Base-by-base conservation (phyloP, 2,888 invertebrate species). In the Girardia tigrina region DNA sequence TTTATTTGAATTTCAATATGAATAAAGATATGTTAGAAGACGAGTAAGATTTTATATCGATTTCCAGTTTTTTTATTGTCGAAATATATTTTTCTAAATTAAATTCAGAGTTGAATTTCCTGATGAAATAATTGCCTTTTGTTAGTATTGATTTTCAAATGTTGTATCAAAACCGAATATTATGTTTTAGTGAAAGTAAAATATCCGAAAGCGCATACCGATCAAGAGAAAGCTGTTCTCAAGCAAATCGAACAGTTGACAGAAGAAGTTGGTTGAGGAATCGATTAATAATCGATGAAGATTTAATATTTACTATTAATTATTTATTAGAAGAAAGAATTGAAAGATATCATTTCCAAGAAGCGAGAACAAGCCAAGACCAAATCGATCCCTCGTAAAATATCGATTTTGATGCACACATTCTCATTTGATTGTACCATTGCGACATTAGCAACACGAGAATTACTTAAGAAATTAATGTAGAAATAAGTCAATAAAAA, bases 261-360 rank as follows among this genome's bases (percentile, higher is more conserved):
- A 6, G 56, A 56, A 56, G 56, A 56, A 56, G 56, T 56, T 56
- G 23, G n/a, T 56, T 36, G 16, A 36, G 16, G 16, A 36, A 12
- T n/a, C n/a, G n/a, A n/a, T n/a, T n/a, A n/a, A n/a, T n/a, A n/a
- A n/a, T n/a, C n/a, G n/a, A n/a, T n/a, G n/a, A n/a, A n/a, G n/a
- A n/a, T n/a, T n/a, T n/a, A n/a, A n/a, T n/a, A n/a, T n/a, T n/a
- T n/a, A n/a, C n/a, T n/a, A n/a, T n/a, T n/a, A 36, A 36, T 36
- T 36, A 36, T 36, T 36, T 56, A n/a, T 56, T 56, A 56, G 56
- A 56, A 56, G 23, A 56, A 56, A 56, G 56, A 56, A 56, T 56
- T 56, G n/a, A 56, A 56, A 56, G 56, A 56, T 8, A 56, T 56
- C 4, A 56, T 56, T 20, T 56, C 56, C 4, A 56, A 56, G 23